Evolutionary conservation across 2,888 invertebrate species (phyloP), one percentile per base, ranked within the genome.

Genomic region (Chymomyza caudatula): DNA sequence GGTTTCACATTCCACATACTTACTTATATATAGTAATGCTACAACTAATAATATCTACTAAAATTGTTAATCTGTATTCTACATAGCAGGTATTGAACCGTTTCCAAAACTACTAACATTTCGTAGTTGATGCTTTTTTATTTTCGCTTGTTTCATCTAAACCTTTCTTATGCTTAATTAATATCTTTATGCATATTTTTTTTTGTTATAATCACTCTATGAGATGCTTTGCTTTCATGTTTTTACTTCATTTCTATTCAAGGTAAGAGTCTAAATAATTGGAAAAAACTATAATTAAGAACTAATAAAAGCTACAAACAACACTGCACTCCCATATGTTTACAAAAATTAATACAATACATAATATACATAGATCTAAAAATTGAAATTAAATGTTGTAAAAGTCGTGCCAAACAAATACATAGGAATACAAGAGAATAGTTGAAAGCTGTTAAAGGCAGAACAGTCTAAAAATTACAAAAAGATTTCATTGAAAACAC

Each of bases 31-130:
- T 29, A 29, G 0, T 4, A 8, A 29, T 29, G 5, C 5, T 25
- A 25, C 5, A 25, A 25, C 25, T 25, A 17, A 11, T 20, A 20
- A 51, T 13, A 19, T 13, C 4, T 11, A 51, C 17, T 51, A 15
- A 52, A 60, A 61, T 53, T 58, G 25, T 49, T 20, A 20, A 52
- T 62, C 53, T 73, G 86, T 85, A 86, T 86, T 83, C 83, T 83
- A 83, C 86, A 83, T 83, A 83, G 82, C 82, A 84, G 68, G 20
- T 25, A 55, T 17, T 55, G 69, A 61, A 58, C 68, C 15, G 61
- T 57, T 56, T 23, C 37, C 49, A 43, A 8, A 59, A 49, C 59
- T 58, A 61, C 66, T 43, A 53, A 65, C 61, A 67, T 65, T 77
- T 67, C 49, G 80, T 85, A 85, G 80, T 74, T 11, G 29, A 8